Base-by-base conservation (phyloP, 2,888 invertebrate species). In the Drosophila hamatofila region DNA sequence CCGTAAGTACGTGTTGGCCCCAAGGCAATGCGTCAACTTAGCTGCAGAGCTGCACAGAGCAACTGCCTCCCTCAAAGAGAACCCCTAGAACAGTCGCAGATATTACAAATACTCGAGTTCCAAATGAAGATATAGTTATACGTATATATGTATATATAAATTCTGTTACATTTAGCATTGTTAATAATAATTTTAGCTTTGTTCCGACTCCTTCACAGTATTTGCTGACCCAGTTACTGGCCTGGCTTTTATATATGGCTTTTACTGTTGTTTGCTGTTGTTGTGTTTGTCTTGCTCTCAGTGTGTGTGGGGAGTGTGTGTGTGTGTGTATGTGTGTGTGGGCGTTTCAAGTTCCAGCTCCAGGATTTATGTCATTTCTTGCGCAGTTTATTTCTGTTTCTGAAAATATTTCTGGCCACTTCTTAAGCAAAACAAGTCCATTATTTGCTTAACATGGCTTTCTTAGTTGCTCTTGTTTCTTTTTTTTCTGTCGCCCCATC, bases 291-390 rank as follows among this genome's bases (percentile, higher is more conserved):
- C 44, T 62, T 69, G 65, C 46, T 44, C 57, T 59, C 41, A 27
- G 51, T 55, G 30, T 44, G 52, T 54, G 57, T 57, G 51, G 30
- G 41, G 52, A 49, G 57, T 57, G 51, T n/a, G 48, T 27, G 30
- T 30, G 30, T 48, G n/a, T 39, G 57, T 62, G 37, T 54, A 46
- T 59, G 62, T 67, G 57, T 27, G 48, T 33, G 76, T 67, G 69
- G 87, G 83, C 79, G 81, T 79, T 72, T 75, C 81, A 54, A 75
- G 72, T 71, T 83, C 72, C 69, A 62, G 55, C 65, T 18, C 56
- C 51, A 78, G 86, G 86, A 88, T 83, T 83, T 83, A 83, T 83
- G 88, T 72, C 69, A 55, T 78, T 86, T 78, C 76, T 75, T 71
- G 54, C 74, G 70, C 73, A 78, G 75, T 76, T 75, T 69, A 79